These are phyloP conservation scores for Deroptyus accipitrinus DNA, from an alignment of 2,113 vertebrate genomes.

Conservation along the genomic window DNA sequence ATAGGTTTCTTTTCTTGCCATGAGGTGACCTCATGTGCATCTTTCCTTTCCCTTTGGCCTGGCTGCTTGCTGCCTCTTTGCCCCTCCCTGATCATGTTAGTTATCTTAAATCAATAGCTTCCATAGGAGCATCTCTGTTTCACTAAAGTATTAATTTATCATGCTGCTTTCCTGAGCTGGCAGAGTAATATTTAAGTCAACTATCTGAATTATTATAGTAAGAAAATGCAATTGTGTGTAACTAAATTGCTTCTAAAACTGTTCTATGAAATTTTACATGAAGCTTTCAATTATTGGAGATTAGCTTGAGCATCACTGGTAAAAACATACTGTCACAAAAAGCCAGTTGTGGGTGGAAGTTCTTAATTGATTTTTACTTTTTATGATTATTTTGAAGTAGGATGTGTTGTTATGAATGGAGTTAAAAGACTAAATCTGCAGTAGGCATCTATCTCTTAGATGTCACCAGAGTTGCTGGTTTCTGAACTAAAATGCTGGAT, in stretches of 20 bases:
- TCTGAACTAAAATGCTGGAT: background rate
- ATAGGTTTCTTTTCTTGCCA: constrained; percentile 64
- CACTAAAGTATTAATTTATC: background rate
- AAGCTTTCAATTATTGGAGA: background rate
- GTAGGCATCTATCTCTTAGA: background rate
- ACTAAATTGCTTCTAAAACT: constrained; percentile 2
- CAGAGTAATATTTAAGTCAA: background rate
- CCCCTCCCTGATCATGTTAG: constrained; percentile 13
- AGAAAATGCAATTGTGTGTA: background rate
- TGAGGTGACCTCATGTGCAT: constrained; percentile 52
- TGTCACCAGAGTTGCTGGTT: background rate
- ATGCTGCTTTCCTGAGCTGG: constrained; percentile 33
- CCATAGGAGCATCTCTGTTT: constrained; percentile 3
- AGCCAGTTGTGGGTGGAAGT: constrained; percentile 11
- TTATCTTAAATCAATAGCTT: background rate
- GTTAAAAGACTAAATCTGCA: background rate
- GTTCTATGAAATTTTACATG: background rate
- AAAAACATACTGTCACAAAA: background rate
- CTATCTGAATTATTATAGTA: background rate
- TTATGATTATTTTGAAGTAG: background rate
- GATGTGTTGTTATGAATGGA: background rate
- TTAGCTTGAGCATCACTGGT: constrained; percentile 19
- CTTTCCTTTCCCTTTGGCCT: constrained; percentile 62
- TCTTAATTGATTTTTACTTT: background rate
- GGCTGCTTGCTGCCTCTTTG: constrained; percentile 60